These are phyloP conservation scores for Eucera pruinosa DNA, from an alignment of 2,888 invertebrate genomes.

Conservation along the genomic window DNA sequence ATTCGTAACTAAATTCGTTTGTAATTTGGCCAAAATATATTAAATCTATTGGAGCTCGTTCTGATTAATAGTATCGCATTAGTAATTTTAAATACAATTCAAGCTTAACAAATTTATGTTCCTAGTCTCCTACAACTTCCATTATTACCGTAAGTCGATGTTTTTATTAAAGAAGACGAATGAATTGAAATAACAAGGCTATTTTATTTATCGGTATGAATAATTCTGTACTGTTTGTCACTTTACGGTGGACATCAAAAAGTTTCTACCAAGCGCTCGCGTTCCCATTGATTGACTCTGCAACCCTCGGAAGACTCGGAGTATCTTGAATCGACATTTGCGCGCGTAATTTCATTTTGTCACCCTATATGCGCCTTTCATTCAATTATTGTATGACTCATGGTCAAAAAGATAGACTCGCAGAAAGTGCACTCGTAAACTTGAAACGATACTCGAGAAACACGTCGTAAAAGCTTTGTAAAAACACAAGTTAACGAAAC, in stretches of 20 bases:
- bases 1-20: no score
- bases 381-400: conserved; percentile 81
- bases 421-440: conserved; percentile 26
- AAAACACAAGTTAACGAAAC: neutral
- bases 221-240: neutral
- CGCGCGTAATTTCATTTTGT: conserved; percentile 81
- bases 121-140: no score
- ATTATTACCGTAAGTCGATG: no score
- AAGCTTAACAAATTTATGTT: no score
- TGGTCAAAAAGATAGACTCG: conserved; percentile 67
- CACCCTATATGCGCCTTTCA: conserved; percentile 81
- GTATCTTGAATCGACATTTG: conserved; percentile 83
- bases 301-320: conserved; percentile 71
- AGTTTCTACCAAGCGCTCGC: conserved; percentile 29
- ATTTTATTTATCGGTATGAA: no score
- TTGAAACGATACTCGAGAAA: neutral
- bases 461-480: neutral
- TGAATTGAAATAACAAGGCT: no score
- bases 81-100: no score
- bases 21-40: no score
- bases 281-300: conserved; percentile 58
- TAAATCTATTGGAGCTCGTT: no score
- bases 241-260: neutral
- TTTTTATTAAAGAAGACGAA: no score
- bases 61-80: no score